Percentiles rank a stretch among this genome's conserved stretches.
Evolutionary conservation across 2,888 invertebrate genomes (phyloP).

Genomic region (Drepanosiphum platanoidis): DNA sequence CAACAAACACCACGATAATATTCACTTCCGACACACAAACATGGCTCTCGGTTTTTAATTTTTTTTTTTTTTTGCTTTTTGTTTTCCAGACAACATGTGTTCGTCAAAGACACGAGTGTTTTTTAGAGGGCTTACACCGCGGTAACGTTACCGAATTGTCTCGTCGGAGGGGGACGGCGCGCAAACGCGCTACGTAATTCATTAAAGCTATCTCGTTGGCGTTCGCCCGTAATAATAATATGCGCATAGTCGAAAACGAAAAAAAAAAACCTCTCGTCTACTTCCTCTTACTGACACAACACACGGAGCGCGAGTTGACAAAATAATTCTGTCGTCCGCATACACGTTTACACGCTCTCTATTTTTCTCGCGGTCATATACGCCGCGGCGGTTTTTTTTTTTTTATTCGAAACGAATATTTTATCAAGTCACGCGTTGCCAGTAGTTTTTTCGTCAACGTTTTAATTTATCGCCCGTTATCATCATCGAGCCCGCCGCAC

Average conservation of each 20-base stretch:
- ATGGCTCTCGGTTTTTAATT: not conserved
- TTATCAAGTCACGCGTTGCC: not conserved
- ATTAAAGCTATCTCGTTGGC: conserved; percentile 60
- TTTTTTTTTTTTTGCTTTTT: conserved; percentile 4
- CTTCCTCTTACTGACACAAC: conserved; percentile 25
- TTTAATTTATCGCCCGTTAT: conserved; percentile 27
- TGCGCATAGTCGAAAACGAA: conserved; percentile 2
- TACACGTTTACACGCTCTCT: not conserved
- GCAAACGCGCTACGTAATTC: conserved; percentile 51
- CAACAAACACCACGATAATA: no score
- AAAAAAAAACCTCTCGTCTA: not conserved
- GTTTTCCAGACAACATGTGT: conserved; percentile 52
- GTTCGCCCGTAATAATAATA: conserved; percentile 45
- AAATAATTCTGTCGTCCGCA: conserved; percentile 51
- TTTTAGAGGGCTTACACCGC: not conserved
- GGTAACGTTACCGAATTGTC: conserved; percentile 1
- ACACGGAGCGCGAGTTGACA: conserved; percentile 6
- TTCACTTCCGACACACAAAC: not conserved
- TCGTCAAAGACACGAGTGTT: conserved; percentile 45
- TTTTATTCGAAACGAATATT: conserved; percentile 38
- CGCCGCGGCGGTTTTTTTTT: conserved; percentile 20
- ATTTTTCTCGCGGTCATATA: conserved; percentile 32
- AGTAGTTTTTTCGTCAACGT: conserved; percentile 1
- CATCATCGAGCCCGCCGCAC: not conserved
- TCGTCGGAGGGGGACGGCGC: conserved; percentile 14